Conservation (phyloP, 1,140 invertebrate genomes). For the Orchestia grillus region DNA sequence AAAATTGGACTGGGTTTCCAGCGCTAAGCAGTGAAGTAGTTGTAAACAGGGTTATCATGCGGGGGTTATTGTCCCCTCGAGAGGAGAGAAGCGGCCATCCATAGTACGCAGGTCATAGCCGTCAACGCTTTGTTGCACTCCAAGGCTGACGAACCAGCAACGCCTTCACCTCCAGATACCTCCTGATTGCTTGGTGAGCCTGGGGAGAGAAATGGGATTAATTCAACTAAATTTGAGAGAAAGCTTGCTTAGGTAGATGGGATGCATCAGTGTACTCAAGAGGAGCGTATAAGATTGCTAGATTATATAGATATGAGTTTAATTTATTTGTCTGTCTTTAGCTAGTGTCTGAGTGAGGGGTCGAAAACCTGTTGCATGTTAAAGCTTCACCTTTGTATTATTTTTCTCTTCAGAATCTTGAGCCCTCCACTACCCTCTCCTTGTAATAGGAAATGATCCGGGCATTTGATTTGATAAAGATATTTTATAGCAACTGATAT, state of each 20-base stretch:
- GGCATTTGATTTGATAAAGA: not conserved
- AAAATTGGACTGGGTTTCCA: not conserved
- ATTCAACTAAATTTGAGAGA: not conserved
- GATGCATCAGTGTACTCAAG: not conserved
- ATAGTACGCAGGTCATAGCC: not conserved
- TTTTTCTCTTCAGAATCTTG: too few species aligned
- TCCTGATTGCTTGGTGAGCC: not conserved
- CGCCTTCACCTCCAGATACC: not conserved
- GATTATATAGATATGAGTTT: not conserved
- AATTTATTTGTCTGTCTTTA: not conserved
- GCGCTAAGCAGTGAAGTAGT: not conserved
- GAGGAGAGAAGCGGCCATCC: not conserved
- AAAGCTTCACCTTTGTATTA: too few species aligned
- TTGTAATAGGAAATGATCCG: too few species aligned
- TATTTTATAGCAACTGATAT: not conserved
- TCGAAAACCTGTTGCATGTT: too few species aligned
- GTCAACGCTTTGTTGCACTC: not conserved
- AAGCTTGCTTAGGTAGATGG: not conserved
- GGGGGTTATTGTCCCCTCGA: not conserved
- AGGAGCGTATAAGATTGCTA: not conserved
- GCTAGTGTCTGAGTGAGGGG: not conserved
- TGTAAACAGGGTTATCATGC: not conserved
- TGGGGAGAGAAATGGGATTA: not conserved
- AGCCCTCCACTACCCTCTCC: too few species aligned
- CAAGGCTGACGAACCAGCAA: not conserved